Evolutionary conservation across 2,113 vertebrate genomes (phyloP).

Genomic region (Phalacrocorax aristotelis): DNA sequence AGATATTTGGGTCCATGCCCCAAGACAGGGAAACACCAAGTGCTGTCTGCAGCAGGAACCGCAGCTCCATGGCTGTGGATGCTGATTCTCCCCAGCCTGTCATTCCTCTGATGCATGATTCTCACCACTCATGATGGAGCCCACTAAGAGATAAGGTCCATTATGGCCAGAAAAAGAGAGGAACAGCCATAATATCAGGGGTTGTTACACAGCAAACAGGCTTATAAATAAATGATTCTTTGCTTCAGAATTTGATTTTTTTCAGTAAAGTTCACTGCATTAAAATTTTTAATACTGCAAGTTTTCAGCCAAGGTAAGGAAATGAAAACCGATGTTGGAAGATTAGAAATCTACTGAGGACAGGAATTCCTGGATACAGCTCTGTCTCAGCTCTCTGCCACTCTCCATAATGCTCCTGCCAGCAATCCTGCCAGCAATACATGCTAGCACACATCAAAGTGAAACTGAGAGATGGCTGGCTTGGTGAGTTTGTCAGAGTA

Average conservation of each 20-base stretch:
- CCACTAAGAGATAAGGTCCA: accelerated
- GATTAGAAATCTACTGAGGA: background rate
- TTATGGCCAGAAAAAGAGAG: background rate
- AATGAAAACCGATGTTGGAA: background rate
- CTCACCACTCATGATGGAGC: accelerated
- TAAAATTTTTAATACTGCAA: background rate
- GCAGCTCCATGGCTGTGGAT: accelerated
- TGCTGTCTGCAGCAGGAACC: background rate
- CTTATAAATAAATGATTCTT: background rate
- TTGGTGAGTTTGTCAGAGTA: background rate
- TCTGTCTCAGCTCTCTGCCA: background rate
- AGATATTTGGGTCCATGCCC: accelerated
- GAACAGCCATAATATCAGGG: background rate
- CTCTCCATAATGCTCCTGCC: background rate
- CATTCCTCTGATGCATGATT: accelerated
- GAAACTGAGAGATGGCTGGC: background rate
- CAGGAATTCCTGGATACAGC: background rate
- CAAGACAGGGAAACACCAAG: background rate
- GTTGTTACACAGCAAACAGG: background rate
- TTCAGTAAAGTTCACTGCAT: background rate
- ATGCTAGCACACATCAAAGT: background rate
- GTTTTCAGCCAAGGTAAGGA: background rate
- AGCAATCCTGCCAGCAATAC: background rate
- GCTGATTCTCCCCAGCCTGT: accelerated
- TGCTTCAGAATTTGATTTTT: background rate